These are phyloP conservation scores for Cyaniris semiargus DNA, from an alignment of 2,888 invertebrate species.

Conservation along the genomic window DNA sequence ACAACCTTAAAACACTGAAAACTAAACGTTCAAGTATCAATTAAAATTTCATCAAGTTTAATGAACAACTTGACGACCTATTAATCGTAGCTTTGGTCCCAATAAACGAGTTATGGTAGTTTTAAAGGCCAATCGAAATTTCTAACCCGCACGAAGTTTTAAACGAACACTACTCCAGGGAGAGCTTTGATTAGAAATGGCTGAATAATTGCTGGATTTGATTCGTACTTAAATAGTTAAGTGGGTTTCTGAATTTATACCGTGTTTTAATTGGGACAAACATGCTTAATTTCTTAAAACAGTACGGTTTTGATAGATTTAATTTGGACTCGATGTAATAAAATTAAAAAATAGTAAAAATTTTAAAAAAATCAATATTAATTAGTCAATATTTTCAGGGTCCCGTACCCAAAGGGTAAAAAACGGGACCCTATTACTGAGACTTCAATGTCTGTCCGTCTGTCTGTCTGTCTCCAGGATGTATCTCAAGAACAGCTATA, in stretches of 20 bases:
- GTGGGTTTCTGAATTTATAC: background rate
- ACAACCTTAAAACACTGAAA: background rate
- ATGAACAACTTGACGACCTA: slow-evolving; percentile 24
- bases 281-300: too few relatives aligned
- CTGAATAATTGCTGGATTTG: slow-evolving; percentile 3
- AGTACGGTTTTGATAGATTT: too few relatives aligned
- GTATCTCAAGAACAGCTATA: too few relatives aligned
- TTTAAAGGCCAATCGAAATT: slow-evolving; percentile 18
- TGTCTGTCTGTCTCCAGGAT: too few relatives aligned
- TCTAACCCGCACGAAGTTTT: slow-evolving; percentile 11
- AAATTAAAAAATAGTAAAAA: too few relatives aligned
- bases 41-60: slow-evolving; percentile 24
- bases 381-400: too few relatives aligned
- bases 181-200: slow-evolving; percentile 3
- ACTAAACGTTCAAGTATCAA: slow-evolving; percentile 4
- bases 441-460: too few relatives aligned
- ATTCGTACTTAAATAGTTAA: background rate
- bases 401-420: too few relatives aligned
- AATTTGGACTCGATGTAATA: too few relatives aligned
- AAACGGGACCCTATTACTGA: too few relatives aligned
- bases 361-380: too few relatives aligned
- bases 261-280: background rate
- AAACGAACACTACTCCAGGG: slow-evolving; percentile 16
- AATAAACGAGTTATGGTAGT: slow-evolving; percentile 18
- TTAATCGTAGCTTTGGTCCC: slow-evolving; percentile 26